These are phyloP conservation scores for Tretioscincus oriximinensis DNA, from an alignment of 2,113 vertebrate species.

Conservation along the genomic window DNA sequence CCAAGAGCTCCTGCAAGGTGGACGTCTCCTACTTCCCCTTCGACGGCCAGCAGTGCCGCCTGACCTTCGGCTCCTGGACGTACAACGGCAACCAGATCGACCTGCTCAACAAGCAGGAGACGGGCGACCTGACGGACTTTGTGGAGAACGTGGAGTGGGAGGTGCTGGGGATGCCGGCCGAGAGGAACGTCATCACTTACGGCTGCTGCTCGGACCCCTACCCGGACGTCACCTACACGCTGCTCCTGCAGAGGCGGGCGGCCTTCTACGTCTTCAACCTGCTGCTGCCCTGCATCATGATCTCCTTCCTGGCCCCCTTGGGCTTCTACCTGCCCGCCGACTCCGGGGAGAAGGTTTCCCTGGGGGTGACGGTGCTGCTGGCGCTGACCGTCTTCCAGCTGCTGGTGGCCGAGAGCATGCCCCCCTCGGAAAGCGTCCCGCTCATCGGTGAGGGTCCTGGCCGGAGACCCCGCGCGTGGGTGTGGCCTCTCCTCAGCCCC, in stretches of 20 bases:
- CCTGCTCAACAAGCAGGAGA: conserved; percentile 73
- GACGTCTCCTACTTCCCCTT: conserved; percentile 92
- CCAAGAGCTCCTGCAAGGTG: conserved; percentile 90
- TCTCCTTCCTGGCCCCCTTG: conserved; percentile 88
- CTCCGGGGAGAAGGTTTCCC: conserved; percentile 90
- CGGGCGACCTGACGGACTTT: conserved; percentile 82
- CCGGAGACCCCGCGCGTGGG: no score
- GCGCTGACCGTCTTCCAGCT: conserved; percentile 92
- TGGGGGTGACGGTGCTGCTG: conserved; percentile 89
- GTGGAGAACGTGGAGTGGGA: conserved; percentile 93
- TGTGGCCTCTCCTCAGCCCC: no score
- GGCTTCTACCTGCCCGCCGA: conserved; percentile 90
- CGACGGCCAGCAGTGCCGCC: conserved; percentile 82
- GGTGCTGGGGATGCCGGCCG: conserved; percentile 85
- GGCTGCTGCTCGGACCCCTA: conserved; percentile 93
- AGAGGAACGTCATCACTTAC: conserved; percentile 78
- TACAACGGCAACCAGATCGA: conserved; percentile 89
- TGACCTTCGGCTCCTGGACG: conserved; percentile 95
- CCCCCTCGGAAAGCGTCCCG: conserved; percentile 86
- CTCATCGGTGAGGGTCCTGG: conserved; percentile 81
- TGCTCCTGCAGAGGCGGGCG: conserved; percentile 82
- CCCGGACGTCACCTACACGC: conserved; percentile 87
- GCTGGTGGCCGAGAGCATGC: conserved; percentile 91
- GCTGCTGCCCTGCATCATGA: conserved; percentile 89
- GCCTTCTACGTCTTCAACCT: conserved; percentile 91